Conservation (phyloP, 2,113 vertebrate species). For the Miniopterus natalensis region DNA sequence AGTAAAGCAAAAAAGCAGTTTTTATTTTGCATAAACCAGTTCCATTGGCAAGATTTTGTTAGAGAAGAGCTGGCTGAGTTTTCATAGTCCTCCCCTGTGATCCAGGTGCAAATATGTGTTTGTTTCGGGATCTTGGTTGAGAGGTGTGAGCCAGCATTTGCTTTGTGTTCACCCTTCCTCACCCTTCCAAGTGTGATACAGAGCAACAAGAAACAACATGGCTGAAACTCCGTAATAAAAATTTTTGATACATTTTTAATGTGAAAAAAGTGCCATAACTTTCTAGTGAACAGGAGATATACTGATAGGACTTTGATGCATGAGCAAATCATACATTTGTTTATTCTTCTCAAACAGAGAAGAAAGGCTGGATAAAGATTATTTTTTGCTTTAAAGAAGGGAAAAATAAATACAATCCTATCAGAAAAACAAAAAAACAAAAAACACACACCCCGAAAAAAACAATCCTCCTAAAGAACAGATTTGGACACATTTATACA, state of each 20-base stretch:
- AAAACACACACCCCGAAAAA: neutral
- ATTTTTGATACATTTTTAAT: slow-evolving; percentile 8
- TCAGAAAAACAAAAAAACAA: slow-evolving; percentile 53
- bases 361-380: slow-evolving; percentile 24
- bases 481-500: too few species aligned
- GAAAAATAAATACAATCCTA: slow-evolving; percentile 31
- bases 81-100: slow-evolving; percentile 27
- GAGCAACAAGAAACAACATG: neutral
- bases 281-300: slow-evolving; percentile 10
- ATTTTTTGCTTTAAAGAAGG: neutral
- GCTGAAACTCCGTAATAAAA: neutral
- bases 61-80: neutral
- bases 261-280: slow-evolving; percentile 24
- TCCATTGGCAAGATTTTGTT: neutral
- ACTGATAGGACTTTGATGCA: slow-evolving; percentile 13
- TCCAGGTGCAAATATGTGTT: slow-evolving; percentile 56
- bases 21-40: neutral
- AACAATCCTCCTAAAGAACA: too few species aligned
- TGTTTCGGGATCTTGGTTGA: slow-evolving; percentile 41
- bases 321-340: neutral
- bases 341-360: slow-evolving; percentile 49
- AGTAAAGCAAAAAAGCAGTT: neutral
- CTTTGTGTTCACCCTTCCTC: slow-evolving; percentile 22
- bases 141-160: neutral
- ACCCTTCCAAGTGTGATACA: neutral